phyloP scores from a whole-genome alignment of 2,888 invertebrate species.

The Lasiommata megera region DNA sequence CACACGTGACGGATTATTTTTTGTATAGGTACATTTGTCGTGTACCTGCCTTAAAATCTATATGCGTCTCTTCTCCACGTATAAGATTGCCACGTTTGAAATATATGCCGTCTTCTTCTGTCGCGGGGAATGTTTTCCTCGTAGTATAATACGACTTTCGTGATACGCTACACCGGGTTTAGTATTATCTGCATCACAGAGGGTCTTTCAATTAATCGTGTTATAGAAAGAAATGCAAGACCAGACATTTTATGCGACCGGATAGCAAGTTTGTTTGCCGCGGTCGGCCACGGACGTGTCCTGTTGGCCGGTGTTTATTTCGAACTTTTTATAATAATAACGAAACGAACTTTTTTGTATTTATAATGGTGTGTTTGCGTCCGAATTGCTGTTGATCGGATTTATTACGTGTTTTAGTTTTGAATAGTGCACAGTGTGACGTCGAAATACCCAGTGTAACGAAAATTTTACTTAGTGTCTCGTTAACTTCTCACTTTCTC shows the following conservation, averaged over 20 bases:
- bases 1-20: conserved; percentile 50
- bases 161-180: conserved; percentile 33
- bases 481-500: conserved; percentile 45
- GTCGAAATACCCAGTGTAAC: conserved; percentile 43
- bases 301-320: conserved; percentile 55
- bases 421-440: conserved; percentile 35
- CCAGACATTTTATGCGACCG: conserved; percentile 43
- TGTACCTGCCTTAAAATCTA: conserved; percentile 30
- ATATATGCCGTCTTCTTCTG: conserved; percentile 41
- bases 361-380: conserved; percentile 57
- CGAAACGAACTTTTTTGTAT: conserved; percentile 53
- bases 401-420: conserved; percentile 40
- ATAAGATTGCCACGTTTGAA: conserved; percentile 6
- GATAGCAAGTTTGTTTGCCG: conserved; percentile 63
- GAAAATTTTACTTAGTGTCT: conserved; percentile 51
- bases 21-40: conserved; percentile 22
- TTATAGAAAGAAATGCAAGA: conserved; percentile 58
- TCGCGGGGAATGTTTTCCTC: conserved; percentile 47
- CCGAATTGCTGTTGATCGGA: conserved; percentile 49
- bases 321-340: conserved; percentile 57
- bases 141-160: conserved; percentile 47
- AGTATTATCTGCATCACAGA: conserved; percentile 30
- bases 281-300: conserved; percentile 63
- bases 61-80: conserved; percentile 25
- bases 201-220: conserved; percentile 49